Evolutionary conservation across 2,113 vertebrate genomes (phyloP).

Genomic region (Tyto alba): DNA sequence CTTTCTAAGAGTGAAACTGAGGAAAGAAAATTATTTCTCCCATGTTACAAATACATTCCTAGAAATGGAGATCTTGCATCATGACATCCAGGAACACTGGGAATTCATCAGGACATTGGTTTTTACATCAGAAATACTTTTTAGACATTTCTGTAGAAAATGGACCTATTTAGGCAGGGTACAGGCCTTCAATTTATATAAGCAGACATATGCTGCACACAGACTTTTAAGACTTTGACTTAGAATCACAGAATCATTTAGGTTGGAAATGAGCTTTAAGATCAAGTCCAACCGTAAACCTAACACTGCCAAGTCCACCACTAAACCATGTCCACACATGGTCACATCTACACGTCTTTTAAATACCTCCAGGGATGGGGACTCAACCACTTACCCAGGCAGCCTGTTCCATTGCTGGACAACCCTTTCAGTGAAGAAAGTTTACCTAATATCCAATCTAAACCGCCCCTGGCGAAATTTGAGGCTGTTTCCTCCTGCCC

Average conservation of each 20-base stretch:
- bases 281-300: accelerated
- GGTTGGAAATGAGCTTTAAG: background rate
- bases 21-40: background rate
- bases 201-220: background rate
- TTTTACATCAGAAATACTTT: background rate
- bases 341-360: background rate
- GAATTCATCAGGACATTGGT: background rate
- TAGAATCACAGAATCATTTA: background rate
- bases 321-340: background rate
- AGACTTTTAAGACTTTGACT: background rate
- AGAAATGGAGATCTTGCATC: background rate
- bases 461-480: background rate
- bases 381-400: too few relatives aligned
- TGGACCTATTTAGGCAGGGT: background rate
- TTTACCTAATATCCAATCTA: background rate
- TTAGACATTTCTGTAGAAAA: background rate
- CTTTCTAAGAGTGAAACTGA: background rate
- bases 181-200: background rate
- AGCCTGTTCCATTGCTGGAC: background rate
- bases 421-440: background rate
- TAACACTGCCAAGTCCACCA: background rate
- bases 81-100: background rate
- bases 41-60: background rate
- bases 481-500: background rate
- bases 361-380: background rate